A percentile compares a stretch with the other conserved stretches of the same genome.
Evolutionary conservation across 1,140 invertebrate genomes (phyloP).

Genomic region (Drosophila cardini): DNA sequence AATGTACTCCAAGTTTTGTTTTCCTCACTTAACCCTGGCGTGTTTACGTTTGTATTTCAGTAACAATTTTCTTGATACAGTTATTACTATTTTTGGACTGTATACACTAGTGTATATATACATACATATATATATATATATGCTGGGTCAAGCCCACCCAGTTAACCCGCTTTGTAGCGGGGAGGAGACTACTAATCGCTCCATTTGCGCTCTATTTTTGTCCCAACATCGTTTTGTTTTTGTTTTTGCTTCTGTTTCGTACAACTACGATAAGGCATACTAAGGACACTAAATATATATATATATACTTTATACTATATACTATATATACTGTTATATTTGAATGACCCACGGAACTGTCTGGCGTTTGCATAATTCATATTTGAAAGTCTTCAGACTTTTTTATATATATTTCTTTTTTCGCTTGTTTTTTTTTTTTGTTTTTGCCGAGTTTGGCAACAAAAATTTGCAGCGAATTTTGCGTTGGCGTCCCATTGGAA

Average conservation of each 20-base stretch:
- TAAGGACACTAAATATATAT: too few relatives aligned
- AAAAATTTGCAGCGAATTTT: slow-evolving; percentile 21
- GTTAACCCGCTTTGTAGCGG: slow-evolving; percentile 20
- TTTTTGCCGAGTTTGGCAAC: slow-evolving; percentile 13
- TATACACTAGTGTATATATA: too few relatives aligned
- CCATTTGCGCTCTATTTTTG: slow-evolving; percentile 58
- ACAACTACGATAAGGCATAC: not conserved
- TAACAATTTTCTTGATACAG: slow-evolving; percentile 47
- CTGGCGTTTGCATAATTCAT: slow-evolving; percentile 52
- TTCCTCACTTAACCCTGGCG: slow-evolving; percentile 31
- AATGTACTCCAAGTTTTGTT: not conserved
- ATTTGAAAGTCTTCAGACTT: slow-evolving; percentile 36
- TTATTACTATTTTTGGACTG: slow-evolving; percentile 52
- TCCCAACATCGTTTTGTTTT: slow-evolving; percentile 27
- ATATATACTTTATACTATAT: too few relatives aligned
- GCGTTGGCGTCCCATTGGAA: slow-evolving; percentile 45
- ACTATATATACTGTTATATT: slow-evolving; percentile 4
- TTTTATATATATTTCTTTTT: slow-evolving; percentile 1
- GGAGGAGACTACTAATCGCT: slow-evolving; percentile 54
- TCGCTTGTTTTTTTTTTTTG: not conserved
- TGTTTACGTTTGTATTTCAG: slow-evolving; percentile 37
- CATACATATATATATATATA: slow-evolving; percentile 19
- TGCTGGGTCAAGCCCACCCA: slow-evolving; percentile 12
- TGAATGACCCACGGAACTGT: slow-evolving; percentile 4
- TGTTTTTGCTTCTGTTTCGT: not conserved